Conservation (phyloP, 2,113 vertebrate species). For the Myotis yumanensis region DNA sequence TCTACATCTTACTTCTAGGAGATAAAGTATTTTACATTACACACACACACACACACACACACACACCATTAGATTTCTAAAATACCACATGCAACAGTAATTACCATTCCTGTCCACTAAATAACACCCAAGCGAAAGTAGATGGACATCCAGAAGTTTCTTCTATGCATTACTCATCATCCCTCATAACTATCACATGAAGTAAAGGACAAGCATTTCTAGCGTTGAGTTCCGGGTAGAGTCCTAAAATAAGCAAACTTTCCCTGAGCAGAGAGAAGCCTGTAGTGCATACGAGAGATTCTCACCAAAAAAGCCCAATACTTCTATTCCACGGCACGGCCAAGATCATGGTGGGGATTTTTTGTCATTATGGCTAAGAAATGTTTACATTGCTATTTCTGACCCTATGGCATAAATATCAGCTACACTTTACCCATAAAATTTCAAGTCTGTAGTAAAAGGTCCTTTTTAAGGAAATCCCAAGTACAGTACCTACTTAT, state of each 20-base stretch:
- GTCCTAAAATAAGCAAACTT: not conserved
- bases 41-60: slow-evolving; percentile 17
- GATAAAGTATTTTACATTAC: slow-evolving; percentile 10
- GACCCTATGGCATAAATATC: not conserved
- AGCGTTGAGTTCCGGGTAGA: not conserved
- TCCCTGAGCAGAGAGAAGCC: not conserved
- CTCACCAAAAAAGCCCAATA: not conserved
- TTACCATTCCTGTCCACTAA: slow-evolving; percentile 58
- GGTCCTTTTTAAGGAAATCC: slow-evolving; percentile 4
- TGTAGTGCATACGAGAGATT: no score
- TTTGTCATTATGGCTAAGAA: not conserved
- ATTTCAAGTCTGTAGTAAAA: not conserved
- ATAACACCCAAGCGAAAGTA: slow-evolving; percentile 59
- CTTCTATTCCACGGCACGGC: not conserved
- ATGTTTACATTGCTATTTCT: slow-evolving; percentile 18
- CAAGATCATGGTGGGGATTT: not conserved
- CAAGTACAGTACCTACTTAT: not conserved
- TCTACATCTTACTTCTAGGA: slow-evolving; percentile 4
- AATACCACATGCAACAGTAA: slow-evolving; percentile 60
- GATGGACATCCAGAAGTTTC: slow-evolving; percentile 29
- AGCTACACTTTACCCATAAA: not conserved
- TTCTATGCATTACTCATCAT: slow-evolving; percentile 53
- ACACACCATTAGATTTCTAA: slow-evolving; percentile 31
- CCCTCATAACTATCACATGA: slow-evolving; percentile 4
- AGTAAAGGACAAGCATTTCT: slow-evolving; percentile 16